Evolutionary conservation across 2,888 invertebrate species (phyloP).

Genomic region (Aspidapion aeneum): DNA sequence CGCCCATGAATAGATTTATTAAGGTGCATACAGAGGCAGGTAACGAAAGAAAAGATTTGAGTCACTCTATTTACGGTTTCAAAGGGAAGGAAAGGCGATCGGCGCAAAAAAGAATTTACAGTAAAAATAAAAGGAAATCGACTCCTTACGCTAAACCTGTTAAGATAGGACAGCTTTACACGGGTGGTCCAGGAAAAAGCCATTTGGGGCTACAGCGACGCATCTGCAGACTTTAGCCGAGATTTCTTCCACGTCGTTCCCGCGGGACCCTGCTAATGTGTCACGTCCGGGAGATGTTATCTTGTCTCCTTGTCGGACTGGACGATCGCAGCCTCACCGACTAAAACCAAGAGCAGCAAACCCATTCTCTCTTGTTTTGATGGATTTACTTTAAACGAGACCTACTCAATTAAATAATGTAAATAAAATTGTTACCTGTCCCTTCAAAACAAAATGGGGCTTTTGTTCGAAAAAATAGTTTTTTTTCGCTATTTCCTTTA

Average conservation of each 20-base stretch:
- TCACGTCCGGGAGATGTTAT: conserved; percentile 18
- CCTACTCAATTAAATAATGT: too few species aligned
- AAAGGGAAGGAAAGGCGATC: background rate
- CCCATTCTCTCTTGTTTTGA: too few species aligned
- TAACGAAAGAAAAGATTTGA: too few species aligned
- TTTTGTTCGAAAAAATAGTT: too few species aligned
- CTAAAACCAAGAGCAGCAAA: background rate
- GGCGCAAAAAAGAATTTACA: background rate
- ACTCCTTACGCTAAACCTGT: background rate
- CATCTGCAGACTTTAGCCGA: conserved; percentile 4
- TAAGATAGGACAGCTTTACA: background rate
- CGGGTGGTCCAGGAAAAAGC: conserved; percentile 1
- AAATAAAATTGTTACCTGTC: too few species aligned
- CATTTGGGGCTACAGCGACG: background rate
- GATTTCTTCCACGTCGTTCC: conserved; percentile 12
- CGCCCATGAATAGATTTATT: too few species aligned
- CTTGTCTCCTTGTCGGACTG: conserved; percentile 13
- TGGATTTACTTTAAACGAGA: too few species aligned
- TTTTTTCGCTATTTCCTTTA: too few species aligned
- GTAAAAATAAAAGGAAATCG: background rate
- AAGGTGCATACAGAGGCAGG: too few species aligned
- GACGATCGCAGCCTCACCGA: background rate
- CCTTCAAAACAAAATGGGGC: too few species aligned
- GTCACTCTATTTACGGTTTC: background rate
- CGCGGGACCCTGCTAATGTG: conserved; percentile 15